These are phyloP conservation scores for Battus philenor DNA, from an alignment of 1,140 invertebrate species.

Conservation along the genomic window DNA sequence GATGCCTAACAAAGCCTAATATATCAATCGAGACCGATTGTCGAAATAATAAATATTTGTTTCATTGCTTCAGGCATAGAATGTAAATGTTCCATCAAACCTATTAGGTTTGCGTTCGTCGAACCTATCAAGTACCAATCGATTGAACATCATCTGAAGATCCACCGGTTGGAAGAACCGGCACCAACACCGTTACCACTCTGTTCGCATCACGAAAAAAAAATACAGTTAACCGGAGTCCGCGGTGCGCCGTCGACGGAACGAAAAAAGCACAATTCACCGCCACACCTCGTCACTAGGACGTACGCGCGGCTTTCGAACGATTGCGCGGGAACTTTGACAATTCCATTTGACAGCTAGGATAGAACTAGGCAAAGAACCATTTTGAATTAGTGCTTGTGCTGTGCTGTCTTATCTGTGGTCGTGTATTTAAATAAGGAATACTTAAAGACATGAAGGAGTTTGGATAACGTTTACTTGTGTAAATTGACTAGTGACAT, in stretches of 20 bases:
- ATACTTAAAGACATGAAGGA: conserved; percentile 36
- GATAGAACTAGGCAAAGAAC: conserved; percentile 26
- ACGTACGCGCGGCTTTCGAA: conserved; percentile 38
- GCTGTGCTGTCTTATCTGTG: conserved; percentile 21
- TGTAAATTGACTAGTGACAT: conserved; percentile 31
- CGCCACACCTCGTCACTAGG: conserved; percentile 47
- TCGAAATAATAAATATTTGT: no score
- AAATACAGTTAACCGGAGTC: conserved; percentile 60
- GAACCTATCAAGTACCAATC: conserved; percentile 19
- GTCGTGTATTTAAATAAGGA: conserved; percentile 12
- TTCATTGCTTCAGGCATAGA: no score
- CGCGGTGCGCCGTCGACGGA: conserved; percentile 39
- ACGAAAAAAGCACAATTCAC: conserved; percentile 65
- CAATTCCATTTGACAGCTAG: conserved; percentile 54
- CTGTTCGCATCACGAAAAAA: conserved; percentile 59
- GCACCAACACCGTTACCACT: conserved; percentile 54
- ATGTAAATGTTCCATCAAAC: no score
- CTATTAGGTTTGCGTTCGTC: conserved; percentile 33
- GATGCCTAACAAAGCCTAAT: no score
- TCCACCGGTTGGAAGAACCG: conserved; percentile 45
- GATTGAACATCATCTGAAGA: conserved; percentile 36
- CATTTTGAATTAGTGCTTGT: conserved; percentile 25
- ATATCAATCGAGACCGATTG: no score
- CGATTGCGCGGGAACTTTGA: conserved; percentile 46
- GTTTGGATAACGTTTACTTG: conserved; percentile 46